Evolutionary conservation across 2,113 vertebrate genomes (phyloP).

Genomic region (human): DNA sequence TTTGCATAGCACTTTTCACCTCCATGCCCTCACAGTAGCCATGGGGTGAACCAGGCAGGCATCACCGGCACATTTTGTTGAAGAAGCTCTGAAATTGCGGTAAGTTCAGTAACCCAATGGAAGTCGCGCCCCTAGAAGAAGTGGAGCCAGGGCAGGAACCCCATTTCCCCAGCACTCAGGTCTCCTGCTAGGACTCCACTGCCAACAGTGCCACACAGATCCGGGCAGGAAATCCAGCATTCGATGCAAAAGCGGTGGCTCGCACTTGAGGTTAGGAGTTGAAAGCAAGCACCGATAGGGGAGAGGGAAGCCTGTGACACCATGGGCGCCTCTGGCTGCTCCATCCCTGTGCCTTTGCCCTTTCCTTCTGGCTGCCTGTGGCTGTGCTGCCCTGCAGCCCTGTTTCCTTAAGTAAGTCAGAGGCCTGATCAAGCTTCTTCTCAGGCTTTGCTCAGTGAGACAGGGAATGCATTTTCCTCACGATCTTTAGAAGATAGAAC

Average conservation of each 20-base stretch:
- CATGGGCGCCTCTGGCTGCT: neutral
- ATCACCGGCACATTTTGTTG: neutral
- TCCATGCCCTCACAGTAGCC: neutral
- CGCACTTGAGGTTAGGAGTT: neutral
- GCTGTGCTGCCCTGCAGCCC: neutral
- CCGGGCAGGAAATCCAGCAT: neutral
- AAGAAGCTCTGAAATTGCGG: neutral
- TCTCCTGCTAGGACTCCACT: neutral
- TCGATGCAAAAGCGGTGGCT: neutral
- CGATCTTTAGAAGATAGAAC: neutral
- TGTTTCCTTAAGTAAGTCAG: neutral
- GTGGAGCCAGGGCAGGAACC: neutral
- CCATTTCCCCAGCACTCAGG: neutral
- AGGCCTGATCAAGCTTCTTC: neutral
- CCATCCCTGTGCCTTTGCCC: neutral
- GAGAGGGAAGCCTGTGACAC: neutral
- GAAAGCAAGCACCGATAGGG: neutral
- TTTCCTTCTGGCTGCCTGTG: neutral
- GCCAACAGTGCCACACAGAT: neutral
- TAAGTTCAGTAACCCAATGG: neutral
- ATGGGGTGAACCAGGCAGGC: neutral
- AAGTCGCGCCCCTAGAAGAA: neutral
- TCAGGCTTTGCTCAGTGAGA: neutral
- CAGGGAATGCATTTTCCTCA: neutral
- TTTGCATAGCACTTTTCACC: neutral